Evolutionary conservation across 2,888 invertebrate species (phyloP).

Genomic region (Ichneumoninae sp.): DNA sequence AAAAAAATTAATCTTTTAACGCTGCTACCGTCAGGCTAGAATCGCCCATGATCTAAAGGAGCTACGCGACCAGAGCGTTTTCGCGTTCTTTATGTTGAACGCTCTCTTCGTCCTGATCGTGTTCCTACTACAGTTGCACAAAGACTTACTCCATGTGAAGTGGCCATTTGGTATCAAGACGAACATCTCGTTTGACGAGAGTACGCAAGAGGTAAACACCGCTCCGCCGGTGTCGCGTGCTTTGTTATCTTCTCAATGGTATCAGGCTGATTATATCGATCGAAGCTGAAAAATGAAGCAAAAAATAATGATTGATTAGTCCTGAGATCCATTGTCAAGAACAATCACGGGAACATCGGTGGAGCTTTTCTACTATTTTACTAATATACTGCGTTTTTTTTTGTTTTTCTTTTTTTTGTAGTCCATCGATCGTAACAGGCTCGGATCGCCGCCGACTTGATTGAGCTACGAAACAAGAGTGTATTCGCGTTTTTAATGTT

Average conservation of each 20-base stretch:
- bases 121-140: constrained; percentile 98
- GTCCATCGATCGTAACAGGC: constrained; percentile 87
- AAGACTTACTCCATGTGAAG: constrained; percentile 97
- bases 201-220: constrained; percentile 93
- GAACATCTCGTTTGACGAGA: constrained; percentile 96
- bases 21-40: constrained; percentile 89
- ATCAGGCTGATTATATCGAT: background rate
- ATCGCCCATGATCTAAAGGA: constrained; percentile 96
- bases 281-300: background rate
- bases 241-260: constrained; percentile 40
- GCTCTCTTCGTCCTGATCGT: constrained; percentile 99
- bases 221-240: constrained; percentile 77
- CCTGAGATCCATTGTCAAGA: constrained; percentile 45
- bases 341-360: constrained; percentile 67
- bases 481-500: constrained; percentile 99
- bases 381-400: constrained; percentile 77
- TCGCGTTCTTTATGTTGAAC: constrained; percentile 99
- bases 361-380: constrained; percentile 76
- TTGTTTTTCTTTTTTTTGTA: constrained; percentile 84
- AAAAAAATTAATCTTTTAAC: constrained; percentile 56
- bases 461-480: constrained; percentile 98
- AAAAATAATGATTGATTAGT: background rate
- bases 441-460: constrained; percentile 94
- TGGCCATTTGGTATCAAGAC: constrained; percentile 98
- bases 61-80: constrained; percentile 96